phyloP scores from a whole-genome alignment of 2,113 vertebrate genomes.

The Ceyx cyanopectus region DNA sequence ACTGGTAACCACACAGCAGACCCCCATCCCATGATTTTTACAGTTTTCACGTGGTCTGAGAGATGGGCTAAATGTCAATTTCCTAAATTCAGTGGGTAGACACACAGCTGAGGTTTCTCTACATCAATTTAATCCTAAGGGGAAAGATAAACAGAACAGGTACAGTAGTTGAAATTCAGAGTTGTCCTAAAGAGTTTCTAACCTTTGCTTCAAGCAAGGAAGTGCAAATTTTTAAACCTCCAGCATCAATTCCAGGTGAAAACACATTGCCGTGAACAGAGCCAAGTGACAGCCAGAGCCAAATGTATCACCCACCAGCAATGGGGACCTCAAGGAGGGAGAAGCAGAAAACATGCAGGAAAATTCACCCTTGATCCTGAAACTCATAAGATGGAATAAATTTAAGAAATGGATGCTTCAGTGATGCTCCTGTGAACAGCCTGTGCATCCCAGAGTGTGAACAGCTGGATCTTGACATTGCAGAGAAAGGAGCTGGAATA shows the following conservation, averaged over 20 bases:
- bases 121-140: neutral
- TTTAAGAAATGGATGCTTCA: neutral
- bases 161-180: neutral
- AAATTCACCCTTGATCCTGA: neutral
- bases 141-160: neutral
- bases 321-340: neutral
- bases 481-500: neutral
- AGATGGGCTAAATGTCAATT: neutral
- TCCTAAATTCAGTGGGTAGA: neutral
- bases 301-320: neutral
- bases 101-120: neutral
- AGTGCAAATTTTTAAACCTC: neutral
- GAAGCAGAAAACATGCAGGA: neutral
- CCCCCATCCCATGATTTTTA: neutral
- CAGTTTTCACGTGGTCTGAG: neutral
- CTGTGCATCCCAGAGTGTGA: neutral
- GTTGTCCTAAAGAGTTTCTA: neutral
- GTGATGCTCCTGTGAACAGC: neutral
- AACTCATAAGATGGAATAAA: fast-evolving
- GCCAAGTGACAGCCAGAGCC: neutral
- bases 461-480: neutral
- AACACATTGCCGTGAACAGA: neutral
- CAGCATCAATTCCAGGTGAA: neutral
- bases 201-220: neutral
- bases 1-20: neutral